phyloP scores from a whole-genome alignment of 2,797 vertebrate genomes.

The Choloepus didactylus region DNA sequence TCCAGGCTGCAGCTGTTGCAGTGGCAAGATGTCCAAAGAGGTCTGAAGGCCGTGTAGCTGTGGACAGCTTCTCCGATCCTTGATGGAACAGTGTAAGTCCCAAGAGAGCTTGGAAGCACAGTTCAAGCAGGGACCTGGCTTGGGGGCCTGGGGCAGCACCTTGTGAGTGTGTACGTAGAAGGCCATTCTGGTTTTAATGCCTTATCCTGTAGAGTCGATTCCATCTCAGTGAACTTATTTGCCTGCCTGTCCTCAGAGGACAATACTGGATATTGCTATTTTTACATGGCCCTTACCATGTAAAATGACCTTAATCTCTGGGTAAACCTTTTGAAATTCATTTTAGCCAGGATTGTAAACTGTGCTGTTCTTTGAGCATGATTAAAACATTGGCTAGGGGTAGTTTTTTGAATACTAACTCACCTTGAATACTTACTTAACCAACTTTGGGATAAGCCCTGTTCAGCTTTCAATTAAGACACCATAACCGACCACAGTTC shows the following conservation, averaged over 20 bases:
- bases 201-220: not conserved
- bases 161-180: fast-evolving
- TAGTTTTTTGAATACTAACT: slow-evolving; percentile 1
- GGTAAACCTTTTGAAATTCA: slow-evolving; percentile 25
- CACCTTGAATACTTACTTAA: not conserved
- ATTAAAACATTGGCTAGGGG: not conserved
- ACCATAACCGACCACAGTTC: not conserved
- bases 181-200: not conserved
- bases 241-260: not conserved
- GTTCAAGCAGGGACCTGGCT: no score
- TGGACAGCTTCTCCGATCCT: not conserved
- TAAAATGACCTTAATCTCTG: not conserved
- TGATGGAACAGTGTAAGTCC: not conserved
- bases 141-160: no score
- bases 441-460: not conserved
- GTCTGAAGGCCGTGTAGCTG: not conserved
- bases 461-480: not conserved
- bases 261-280: not conserved
- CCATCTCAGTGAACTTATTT: not conserved
- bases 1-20: not conserved
- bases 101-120: not conserved
- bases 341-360: not conserved
- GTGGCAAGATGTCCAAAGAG: not conserved
- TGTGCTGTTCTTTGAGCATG: not conserved
- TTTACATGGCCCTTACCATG: not conserved